phyloP scores from a whole-genome alignment of 2,113 vertebrate species.

The Panthera leo region DNA sequence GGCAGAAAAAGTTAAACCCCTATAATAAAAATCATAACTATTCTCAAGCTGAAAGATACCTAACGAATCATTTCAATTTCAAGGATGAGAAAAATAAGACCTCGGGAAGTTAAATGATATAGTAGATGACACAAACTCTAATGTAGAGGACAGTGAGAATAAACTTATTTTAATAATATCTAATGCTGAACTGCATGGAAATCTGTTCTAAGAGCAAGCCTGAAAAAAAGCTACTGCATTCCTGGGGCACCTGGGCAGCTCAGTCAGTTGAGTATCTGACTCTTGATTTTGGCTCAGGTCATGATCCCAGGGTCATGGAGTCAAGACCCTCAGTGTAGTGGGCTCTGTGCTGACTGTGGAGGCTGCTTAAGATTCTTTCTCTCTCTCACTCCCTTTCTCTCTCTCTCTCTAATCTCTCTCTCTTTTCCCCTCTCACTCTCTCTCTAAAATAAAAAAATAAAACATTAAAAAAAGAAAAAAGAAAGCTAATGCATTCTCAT shows the following conservation, averaged over 20 bases:
- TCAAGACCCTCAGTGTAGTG: too few relatives aligned
- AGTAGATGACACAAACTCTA: neutral
- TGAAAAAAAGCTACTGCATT: slow-evolving; percentile 13
- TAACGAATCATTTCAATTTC: slow-evolving; percentile 19
- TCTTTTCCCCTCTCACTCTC: too few relatives aligned
- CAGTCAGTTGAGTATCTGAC: too few relatives aligned
- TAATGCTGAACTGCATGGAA: neutral
- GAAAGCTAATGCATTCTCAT: slow-evolving; percentile 34
- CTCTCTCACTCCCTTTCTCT: too few relatives aligned
- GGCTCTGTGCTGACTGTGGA: too few relatives aligned
- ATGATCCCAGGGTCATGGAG: too few relatives aligned
- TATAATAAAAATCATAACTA: neutral
- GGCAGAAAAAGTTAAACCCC: neutral
- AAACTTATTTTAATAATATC: neutral
- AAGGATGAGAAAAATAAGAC: slow-evolving; percentile 16
- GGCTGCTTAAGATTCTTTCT: too few relatives aligned
- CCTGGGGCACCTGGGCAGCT: neutral
- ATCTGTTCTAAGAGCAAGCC: neutral
- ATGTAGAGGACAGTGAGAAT: neutral
- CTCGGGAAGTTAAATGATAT: neutral
- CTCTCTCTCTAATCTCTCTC: too few relatives aligned
- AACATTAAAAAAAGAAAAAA: too few relatives aligned
- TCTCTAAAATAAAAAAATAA: too few relatives aligned
- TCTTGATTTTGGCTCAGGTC: too few relatives aligned
- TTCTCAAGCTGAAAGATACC: neutral